These are phyloP conservation scores for Leptodactylus fuscus DNA, from an alignment of 2,113 vertebrate species.

Conservation along the genomic window DNA sequence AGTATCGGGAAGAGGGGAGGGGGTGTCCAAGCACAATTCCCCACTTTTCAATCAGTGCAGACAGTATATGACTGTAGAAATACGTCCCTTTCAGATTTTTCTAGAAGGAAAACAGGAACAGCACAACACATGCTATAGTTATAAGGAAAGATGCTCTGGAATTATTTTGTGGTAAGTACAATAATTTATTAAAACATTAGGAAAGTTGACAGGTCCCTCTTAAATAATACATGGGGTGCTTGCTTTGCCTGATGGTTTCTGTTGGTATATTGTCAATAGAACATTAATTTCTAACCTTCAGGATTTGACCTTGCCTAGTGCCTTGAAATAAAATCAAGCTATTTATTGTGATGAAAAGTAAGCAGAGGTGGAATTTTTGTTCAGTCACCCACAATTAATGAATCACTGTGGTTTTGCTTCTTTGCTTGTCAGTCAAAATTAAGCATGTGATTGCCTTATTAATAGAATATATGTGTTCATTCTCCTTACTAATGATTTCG, in stretches of 20 bases:
- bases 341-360: slow-evolving; percentile 29
- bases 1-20: no score
- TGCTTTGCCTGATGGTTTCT: background rate
- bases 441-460: slow-evolving; percentile 45
- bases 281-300: background rate
- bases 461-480: slow-evolving; percentile 32
- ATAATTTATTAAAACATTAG: no score
- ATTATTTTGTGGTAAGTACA: no score
- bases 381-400: slow-evolving; percentile 48
- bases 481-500: background rate
- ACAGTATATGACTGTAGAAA: no score
- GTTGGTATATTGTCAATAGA: background rate
- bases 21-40: no score
- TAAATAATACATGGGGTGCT: no score
- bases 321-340: slow-evolving; percentile 19
- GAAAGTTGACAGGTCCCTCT: no score
- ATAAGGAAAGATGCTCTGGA: no score
- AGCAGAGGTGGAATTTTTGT: slow-evolving; percentile 31
- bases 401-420: slow-evolving; percentile 18
- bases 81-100: no score
- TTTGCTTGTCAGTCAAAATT: slow-evolving; percentile 30
- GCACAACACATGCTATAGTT: no score
- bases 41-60: no score
- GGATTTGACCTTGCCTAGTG: slow-evolving; percentile 13
- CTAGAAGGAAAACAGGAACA: no score